Conservation (phyloP, 2,888 invertebrate genomes). For the Aethes cnicana region DNA sequence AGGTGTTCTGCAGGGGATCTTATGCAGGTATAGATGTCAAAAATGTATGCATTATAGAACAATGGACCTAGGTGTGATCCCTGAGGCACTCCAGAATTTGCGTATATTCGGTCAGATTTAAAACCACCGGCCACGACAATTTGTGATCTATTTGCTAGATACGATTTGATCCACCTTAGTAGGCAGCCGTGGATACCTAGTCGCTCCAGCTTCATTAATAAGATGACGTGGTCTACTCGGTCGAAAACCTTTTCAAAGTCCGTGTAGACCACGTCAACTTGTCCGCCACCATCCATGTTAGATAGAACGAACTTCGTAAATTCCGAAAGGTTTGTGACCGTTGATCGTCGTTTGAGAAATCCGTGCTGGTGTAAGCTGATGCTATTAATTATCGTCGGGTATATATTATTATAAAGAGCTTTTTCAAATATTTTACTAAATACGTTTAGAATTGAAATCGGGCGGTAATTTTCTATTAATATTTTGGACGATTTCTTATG, state of each 20-base stretch:
- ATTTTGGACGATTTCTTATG: conserved; percentile 32
- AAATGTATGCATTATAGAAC: conserved; percentile 34
- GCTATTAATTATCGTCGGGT: conserved; percentile 1
- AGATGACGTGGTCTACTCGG: conserved; percentile 33
- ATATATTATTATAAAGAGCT: conserved; percentile 14
- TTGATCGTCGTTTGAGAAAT: conserved; percentile 26
- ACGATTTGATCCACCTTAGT: conserved; percentile 27
- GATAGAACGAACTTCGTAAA: conserved; percentile 21
- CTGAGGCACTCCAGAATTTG: conserved; percentile 36
- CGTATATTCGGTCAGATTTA: conserved; percentile 24
- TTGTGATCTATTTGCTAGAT: conserved; percentile 28
- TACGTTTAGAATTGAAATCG: conserved; percentile 25
- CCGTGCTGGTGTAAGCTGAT: conserved; percentile 27
- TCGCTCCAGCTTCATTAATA: conserved; percentile 18
- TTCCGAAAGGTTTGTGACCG: conserved; percentile 14
- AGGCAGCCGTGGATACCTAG: conserved; percentile 30
- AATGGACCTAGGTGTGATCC: conserved; percentile 36
- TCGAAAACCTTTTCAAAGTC: conserved; percentile 36
- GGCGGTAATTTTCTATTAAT: conserved; percentile 29
- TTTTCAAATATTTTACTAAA: conserved; percentile 28
- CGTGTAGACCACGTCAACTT: conserved; percentile 12
- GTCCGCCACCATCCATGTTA: conserved; percentile 26
- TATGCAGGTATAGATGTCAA: conserved; percentile 27
- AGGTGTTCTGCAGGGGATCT: no score
- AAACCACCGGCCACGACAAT: conserved; percentile 29